Percentiles rank a stretch among this genome's conserved stretches.
Conservation (phyloP, 2,888 invertebrate species). For the Sipha maydis region DNA sequence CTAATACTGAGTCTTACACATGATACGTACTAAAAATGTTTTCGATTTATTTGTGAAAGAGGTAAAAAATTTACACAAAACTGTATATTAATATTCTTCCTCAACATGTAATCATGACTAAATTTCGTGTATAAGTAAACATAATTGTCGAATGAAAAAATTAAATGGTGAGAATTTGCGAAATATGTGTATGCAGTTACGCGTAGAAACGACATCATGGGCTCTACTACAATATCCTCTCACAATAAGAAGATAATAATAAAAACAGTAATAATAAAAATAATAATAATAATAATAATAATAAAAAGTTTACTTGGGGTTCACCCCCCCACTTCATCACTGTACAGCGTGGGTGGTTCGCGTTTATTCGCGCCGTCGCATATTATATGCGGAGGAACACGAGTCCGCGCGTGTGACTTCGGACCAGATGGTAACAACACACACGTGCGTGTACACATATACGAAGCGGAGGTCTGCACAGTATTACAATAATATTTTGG, state of each 20-base stretch:
- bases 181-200: neutral
- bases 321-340: neutral
- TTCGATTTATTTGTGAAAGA: too few species aligned
- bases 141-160: too few species aligned
- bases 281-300: slow-evolving; percentile 15
- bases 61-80: too few species aligned
- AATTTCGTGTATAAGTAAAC: too few species aligned
- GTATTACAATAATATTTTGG: slow-evolving; percentile 45
- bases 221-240: neutral
- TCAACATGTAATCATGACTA: too few species aligned
- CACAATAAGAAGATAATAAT: too few species aligned
- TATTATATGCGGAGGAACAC: neutral
- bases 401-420: slow-evolving; percentile 1
- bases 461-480: neutral
- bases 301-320: slow-evolving; percentile 27
- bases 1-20: too few species aligned
- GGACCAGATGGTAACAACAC: slow-evolving; percentile 34
- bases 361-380: neutral
- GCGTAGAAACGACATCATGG: neutral
- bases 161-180: neutral
- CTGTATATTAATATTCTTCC: too few species aligned
- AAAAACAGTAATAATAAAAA: neutral
- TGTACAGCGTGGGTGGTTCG: neutral
- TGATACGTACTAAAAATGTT: too few species aligned
- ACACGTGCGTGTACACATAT: too few species aligned